phyloP scores from a whole-genome alignment of 2,113 vertebrate genomes.

The Ammodytes dubius region DNA sequence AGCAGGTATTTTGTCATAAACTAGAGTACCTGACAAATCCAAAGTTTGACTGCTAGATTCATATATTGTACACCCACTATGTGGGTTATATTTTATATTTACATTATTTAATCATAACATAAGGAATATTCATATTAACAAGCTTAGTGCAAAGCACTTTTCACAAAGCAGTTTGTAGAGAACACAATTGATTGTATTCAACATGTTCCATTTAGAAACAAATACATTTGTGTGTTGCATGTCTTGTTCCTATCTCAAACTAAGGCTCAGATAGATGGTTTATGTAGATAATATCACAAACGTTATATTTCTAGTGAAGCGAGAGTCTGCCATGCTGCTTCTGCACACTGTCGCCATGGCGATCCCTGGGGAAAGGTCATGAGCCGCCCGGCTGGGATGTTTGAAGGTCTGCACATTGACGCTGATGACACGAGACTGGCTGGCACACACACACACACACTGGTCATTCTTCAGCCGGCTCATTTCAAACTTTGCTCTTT shows the following conservation, averaged over 20 bases:
- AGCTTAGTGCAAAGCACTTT: background rate
- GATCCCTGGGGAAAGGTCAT: conserved; percentile 79
- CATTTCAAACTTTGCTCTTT: conserved; percentile 43
- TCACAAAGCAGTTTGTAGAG: background rate
- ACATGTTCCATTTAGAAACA: background rate
- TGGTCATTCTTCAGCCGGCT: conserved; percentile 44
- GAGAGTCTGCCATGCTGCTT: conserved; percentile 48
- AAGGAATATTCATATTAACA: background rate
- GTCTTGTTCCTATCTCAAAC: background rate
- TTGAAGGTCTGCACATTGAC: conserved; percentile 73
- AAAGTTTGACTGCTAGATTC: too few relatives aligned
- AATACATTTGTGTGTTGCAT: background rate
- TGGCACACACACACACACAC: conserved; percentile 10
- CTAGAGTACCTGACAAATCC: too few relatives aligned
- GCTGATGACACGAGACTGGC: conserved; percentile 55
- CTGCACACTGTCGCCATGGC: conserved; percentile 78
- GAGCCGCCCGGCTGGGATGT: conserved; percentile 71
- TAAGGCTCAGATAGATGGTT: too few relatives aligned
- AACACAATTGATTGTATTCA: background rate
- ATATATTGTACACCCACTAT: too few relatives aligned
- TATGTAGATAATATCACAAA: conserved; percentile 4
- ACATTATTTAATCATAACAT: background rate
- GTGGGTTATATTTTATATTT: too few relatives aligned
- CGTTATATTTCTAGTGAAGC: conserved; percentile 1
- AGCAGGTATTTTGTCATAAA: too few relatives aligned